Base-by-base conservation (phyloP, 2,888 invertebrate species). In the Polylopha cassiicola region DNA sequence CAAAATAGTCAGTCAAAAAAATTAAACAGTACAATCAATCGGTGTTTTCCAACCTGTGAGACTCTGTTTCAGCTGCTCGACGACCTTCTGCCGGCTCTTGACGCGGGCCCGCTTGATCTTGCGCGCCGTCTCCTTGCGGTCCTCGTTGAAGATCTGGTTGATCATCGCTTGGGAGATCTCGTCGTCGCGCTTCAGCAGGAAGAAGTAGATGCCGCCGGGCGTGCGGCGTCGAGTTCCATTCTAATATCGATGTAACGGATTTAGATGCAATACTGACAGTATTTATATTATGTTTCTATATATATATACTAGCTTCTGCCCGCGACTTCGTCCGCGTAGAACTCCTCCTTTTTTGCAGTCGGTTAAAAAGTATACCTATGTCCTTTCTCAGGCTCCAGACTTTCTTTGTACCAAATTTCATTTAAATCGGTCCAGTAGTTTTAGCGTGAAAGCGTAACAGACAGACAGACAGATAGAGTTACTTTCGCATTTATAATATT, bases 181-280 rank as follows among this genome's bases (percentile, higher is more conserved):
- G 31, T 88, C 86, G 50, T 93, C 90, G 45, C 90, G 88, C 68
- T 94, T 93, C 11, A 95, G 76, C n/a, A 95, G 80, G 67, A 91
- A 93, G 24, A 97, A 86, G 73, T 91, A 96, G 26, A 96, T 90
- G 11, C 96, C 96, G 6, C 96, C 96, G 0, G 95, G 91, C 3
- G 95, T 96, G 48, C 96, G 88, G 34, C 95, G 89, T 36, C 96
- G 88, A 4, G 88, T 88, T 28, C 92, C 92, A 74, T 94, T 94
- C 91, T 91, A 62, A 2, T 44, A 43, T 37, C 5, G 27, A 36
- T 36, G 3, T n/a, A n/a, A n/a, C n/a, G n/a, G n/a, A n/a, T n/a
- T n/a, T n/a, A n/a, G n/a, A n/a, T n/a, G n/a, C n/a, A n/a, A n/a
- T n/a, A n/a, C n/a, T n/a, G n/a, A n/a, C n/a, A n/a, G n/a, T n/a